Conservation (phyloP, 2,113 vertebrate species). For the Callipepla californica region DNA sequence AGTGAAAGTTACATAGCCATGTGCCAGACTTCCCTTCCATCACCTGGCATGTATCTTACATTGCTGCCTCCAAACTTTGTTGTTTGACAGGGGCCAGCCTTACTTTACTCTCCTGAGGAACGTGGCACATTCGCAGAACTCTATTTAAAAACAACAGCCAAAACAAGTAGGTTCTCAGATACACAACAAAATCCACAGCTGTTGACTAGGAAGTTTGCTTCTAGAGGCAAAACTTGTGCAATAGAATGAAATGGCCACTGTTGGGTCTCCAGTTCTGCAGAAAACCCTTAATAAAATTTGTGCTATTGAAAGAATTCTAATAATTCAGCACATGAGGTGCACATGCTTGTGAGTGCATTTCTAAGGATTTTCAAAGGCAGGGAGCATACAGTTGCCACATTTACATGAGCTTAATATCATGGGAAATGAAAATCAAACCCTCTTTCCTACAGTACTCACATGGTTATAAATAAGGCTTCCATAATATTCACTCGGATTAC, state of each 20-base stretch:
- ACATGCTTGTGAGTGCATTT: neutral
- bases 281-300: neutral
- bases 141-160: neutral
- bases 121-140: neutral
- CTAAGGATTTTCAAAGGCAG: neutral
- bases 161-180: neutral
- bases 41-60: neutral
- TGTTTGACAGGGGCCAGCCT: neutral
- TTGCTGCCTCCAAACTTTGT: neutral
- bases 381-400: neutral
- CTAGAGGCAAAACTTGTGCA: accelerated
- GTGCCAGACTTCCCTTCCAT: conserved; percentile 17
- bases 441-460: neutral
- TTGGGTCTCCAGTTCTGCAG: neutral
- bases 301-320: neutral
- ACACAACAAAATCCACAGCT: neutral
- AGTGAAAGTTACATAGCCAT: neutral
- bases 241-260: neutral
- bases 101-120: neutral
- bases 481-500: neutral
- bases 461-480: neutral
- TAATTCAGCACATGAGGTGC: neutral
- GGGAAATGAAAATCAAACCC: neutral
- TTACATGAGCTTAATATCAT: neutral
- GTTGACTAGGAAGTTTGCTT: neutral